Evolutionary conservation across 2,113 vertebrate genomes (phyloP), one percentile per base, ranked within the genome.

Genomic region (Thalassoma bifasciatum): DNA sequence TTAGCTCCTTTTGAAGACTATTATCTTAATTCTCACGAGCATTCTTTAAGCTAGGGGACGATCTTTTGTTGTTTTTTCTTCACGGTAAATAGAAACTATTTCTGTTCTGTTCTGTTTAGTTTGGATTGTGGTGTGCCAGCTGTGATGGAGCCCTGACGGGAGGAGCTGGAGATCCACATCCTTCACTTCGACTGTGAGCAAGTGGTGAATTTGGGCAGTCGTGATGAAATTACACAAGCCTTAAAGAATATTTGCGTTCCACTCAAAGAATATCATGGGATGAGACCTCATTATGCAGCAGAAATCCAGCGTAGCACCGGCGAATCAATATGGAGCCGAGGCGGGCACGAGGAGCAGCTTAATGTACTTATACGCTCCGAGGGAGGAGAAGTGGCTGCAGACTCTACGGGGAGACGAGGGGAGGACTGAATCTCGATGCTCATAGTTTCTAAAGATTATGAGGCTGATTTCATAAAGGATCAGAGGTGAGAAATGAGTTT

Each of bases 191-290:
- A 83, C 82, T 72, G 61, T 56, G 11, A 40, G 87, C 75, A 69
- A 86, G 84, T 67, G 61, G 60, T 42, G 44, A 88, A 83, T 73
- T 81, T 73, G 76, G 75, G 70, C 76, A 37, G 75, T 81, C 82
- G 66, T 84, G 89, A 87, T 88, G 87, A 82, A 92, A 91, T 87
- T 85, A 87, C 84, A 90, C 75, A 73, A 67, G 79, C 84, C 87
- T 81, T 84, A 77, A 82, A 74, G 84, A 81, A 86, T 87, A 85
- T 90, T 91, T 91, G 86, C 66, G 67, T 87, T 92, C 84, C 82
- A 77, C 80, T 92, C 76, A 68, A 75, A 84, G 57, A 88, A 87
- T 85, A 84, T 86, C 83, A 77, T 64, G 74, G 86, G 83, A 80
- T 61, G 74, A 89, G 85, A 86, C 78, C 84, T 86, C 91, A 85